Conservation (phyloP, 2,797 vertebrate species). For the Scomberomorus guttatus region DNA sequence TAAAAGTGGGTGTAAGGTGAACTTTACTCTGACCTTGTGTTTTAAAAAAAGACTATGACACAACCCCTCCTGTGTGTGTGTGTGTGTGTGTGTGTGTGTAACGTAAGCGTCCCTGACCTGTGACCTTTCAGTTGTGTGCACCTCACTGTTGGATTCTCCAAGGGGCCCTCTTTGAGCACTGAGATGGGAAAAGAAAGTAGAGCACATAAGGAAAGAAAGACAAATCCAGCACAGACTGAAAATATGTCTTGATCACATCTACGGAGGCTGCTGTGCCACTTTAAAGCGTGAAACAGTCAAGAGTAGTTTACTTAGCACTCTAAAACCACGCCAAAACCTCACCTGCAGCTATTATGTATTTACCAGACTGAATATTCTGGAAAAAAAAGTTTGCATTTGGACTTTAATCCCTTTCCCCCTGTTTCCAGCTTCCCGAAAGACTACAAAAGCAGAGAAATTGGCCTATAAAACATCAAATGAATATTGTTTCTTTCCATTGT, state of each 20-base stretch:
- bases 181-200: conserved; percentile 2
- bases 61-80: not conserved
- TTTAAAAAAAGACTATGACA: not conserved
- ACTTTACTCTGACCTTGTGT: conserved; percentile 32
- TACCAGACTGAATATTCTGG: not conserved
- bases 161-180: not conserved
- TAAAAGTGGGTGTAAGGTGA: conserved; percentile 34
- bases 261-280: not conserved
- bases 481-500: not conserved
- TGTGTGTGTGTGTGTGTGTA: conserved; percentile 12
- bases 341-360: not conserved
- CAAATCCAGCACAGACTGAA: not conserved
- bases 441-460: not conserved
- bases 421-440: not conserved
- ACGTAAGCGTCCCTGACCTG: conserved; percentile 30
- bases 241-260: not conserved
- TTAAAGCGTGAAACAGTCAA: not conserved
- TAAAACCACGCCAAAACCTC: not conserved
- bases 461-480: not conserved
- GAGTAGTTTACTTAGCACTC: conserved; percentile 19
- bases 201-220: not conserved
- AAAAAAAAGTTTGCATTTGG: not conserved
- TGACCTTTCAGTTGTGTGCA: conserved; percentile 25
- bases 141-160: conserved; percentile 11
- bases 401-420: not conserved